Base-by-base conservation (phyloP, 2,888 invertebrate genomes). In the Diarsia brunnea region DNA sequence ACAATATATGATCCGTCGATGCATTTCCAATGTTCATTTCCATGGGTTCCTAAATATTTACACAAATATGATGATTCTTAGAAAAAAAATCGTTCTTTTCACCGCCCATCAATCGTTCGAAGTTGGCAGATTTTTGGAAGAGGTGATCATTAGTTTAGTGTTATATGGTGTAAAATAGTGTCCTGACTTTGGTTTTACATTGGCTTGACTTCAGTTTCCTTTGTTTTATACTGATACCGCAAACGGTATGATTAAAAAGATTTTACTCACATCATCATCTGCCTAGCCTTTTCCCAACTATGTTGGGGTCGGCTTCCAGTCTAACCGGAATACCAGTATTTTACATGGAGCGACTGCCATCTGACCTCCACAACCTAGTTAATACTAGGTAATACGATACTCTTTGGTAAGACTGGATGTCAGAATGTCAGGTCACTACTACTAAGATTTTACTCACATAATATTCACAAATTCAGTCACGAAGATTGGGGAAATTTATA, bases 1-100 rank as follows among this genome's bases (percentile, higher is more conserved):
- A 97, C 91, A 87, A 97, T 91, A 87, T 96, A 96, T 71, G 88
- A 86, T 53, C 95, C 95, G 70, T 94, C 90, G 75, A 91, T 88
- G 87, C 96, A 88, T 73, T 84, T 71, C 88, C 88, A 90, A 77
- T 61, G 63, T 66, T 77, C 65, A 43, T 63, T 79, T 73, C 81
- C 87, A 71, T 81, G 82, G 60, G 66, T 69, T 65, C 79, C 88
- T 90, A 86, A 74, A 86, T 78, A 75, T 73, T 74, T 74, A 69
- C 47, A 86, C 21, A 76, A 51, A 68, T 38, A 65, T 79, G 55
- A 64, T 71, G 65, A 75, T 55, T 72, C 27, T n/a, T 64, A 63
- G 38, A 66, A 68, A 21, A 74, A 58, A 7, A 49, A 21, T 21
- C 24, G 58, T 79, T 61, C 67, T 74, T 49, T 53, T 65, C 53